Conservation (phyloP, 2,888 invertebrate genomes). For the Hoplodrina ambigua region DNA sequence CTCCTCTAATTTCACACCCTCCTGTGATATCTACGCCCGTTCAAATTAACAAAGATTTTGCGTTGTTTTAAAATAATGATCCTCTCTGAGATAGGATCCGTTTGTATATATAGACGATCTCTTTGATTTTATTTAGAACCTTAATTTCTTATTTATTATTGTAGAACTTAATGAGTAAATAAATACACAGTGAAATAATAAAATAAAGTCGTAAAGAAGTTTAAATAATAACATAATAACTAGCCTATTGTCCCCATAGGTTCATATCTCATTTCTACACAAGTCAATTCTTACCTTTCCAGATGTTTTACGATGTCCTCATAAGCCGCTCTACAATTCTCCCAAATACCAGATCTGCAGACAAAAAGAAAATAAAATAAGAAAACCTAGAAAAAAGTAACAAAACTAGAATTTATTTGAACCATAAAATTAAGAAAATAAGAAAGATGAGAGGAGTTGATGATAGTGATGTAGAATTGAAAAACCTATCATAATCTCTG, state of each 20-base stretch:
- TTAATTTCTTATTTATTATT: conserved; percentile 23
- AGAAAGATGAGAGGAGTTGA: conserved; percentile 64
- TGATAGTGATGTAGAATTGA: conserved; percentile 34
- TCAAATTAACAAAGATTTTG: conserved; percentile 80
- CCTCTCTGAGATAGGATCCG: conserved; percentile 34
- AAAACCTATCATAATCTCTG: neutral
- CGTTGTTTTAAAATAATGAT: conserved; percentile 68
- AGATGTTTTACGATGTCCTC: conserved; percentile 98
- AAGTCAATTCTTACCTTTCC: conserved; percentile 93
- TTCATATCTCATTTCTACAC: conserved; percentile 24
- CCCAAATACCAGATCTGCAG: conserved; percentile 96
- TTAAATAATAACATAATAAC: conserved; percentile 18
- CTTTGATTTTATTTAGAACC: neutral
- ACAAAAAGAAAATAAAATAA: conserved; percentile 86
- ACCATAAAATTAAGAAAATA: conserved; percentile 67
- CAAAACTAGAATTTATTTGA: conserved; percentile 69
- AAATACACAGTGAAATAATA: conserved; percentile 26
- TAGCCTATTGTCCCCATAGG: conserved; percentile 4
- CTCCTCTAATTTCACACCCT: conserved; percentile 90
- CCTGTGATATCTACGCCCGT: conserved; percentile 84
- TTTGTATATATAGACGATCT: conserved; percentile 28
- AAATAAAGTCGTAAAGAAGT: conserved; percentile 33
- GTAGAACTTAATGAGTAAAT: conserved; percentile 25
- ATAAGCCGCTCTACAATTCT: conserved; percentile 98
- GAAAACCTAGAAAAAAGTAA: conserved; percentile 76